Evolutionary conservation across 2,113 vertebrate genomes (phyloP).

Genomic region (Pangasianodon gigas): DNA sequence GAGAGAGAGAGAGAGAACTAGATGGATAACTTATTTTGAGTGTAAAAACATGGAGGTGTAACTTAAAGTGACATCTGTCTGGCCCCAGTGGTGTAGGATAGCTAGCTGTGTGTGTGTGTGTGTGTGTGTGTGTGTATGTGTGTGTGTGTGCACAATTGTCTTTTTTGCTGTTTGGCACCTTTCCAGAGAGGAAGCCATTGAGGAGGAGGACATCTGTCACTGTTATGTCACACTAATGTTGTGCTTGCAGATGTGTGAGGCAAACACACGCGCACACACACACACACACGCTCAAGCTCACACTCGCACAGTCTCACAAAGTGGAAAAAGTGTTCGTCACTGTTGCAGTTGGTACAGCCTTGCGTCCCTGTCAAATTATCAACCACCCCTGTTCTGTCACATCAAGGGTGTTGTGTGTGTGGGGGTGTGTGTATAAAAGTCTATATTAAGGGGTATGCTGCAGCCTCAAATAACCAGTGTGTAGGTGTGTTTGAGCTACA

Average conservation of each 20-base stretch:
- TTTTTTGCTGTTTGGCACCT: conserved; percentile 28
- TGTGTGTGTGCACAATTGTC: conserved; percentile 4
- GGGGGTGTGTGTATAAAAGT: conserved; percentile 7
- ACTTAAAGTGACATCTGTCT: conserved; percentile 48
- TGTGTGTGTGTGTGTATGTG: background rate
- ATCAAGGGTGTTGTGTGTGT: conserved; percentile 1
- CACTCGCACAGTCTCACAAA: background rate
- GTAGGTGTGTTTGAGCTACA: conserved; percentile 20
- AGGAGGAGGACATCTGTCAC: conserved; percentile 45
- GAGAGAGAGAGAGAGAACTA: conserved; percentile 33
- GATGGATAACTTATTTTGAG: conserved; percentile 45
- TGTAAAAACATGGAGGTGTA: conserved; percentile 45
- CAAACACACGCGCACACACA: conserved; percentile 18
- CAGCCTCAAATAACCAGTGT: background rate
- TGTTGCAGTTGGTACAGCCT: background rate
- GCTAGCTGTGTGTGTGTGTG: background rate
- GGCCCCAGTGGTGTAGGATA: background rate
- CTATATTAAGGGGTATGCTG: conserved; percentile 4
- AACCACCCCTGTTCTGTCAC: conserved; percentile 2
- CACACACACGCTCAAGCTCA: background rate
- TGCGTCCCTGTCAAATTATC: conserved; percentile 13
- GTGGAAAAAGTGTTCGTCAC: conserved; percentile 12
- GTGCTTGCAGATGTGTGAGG: conserved; percentile 27
- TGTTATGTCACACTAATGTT: conserved; percentile 43
- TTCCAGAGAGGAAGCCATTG: conserved; percentile 24